Conservation (phyloP, 1,140 invertebrate species). For the Habropoda laboriosa region DNA sequence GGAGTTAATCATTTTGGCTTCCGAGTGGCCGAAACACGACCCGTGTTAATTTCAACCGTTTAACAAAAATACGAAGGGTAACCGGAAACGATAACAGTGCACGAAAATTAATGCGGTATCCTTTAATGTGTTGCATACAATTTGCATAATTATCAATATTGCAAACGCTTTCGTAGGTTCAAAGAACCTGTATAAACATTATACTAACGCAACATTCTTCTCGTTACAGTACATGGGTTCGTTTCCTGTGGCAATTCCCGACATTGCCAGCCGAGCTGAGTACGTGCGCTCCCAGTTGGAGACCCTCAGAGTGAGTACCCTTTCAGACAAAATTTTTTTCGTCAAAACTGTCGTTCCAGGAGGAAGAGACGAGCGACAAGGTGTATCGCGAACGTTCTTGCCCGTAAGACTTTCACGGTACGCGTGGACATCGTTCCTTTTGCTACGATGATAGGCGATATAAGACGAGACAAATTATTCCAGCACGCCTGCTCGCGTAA, state of each 20-base stretch:
- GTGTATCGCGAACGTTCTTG: not conserved
- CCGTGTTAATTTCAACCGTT: no score
- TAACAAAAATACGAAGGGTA: no score
- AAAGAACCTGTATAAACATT: not conserved
- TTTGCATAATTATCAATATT: not conserved
- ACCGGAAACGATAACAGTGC: not conserved
- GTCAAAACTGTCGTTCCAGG: not conserved
- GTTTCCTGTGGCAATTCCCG: conserved; percentile 86
- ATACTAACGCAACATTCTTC: conserved; percentile 22
- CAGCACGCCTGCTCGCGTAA: conserved; percentile 69
- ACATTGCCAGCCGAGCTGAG: conserved; percentile 85
- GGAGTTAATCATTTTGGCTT: no score
- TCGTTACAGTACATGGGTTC: conserved; percentile 89
- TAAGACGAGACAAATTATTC: conserved; percentile 70
- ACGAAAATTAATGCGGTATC: not conserved
- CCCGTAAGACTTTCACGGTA: not conserved
- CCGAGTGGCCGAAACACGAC: no score
- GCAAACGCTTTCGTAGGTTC: not conserved
- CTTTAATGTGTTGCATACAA: not conserved
- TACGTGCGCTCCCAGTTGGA: conserved; percentile 84
- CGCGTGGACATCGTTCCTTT: conserved; percentile 12
- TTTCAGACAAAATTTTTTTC: conserved; percentile 47
- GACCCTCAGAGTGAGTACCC: conserved; percentile 84
- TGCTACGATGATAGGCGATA: conserved; percentile 8
- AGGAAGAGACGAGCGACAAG: not conserved